These are phyloP conservation scores for Sterrhoptilus dennistouni DNA, from an alignment of 2,113 vertebrate species.

Conservation along the genomic window DNA sequence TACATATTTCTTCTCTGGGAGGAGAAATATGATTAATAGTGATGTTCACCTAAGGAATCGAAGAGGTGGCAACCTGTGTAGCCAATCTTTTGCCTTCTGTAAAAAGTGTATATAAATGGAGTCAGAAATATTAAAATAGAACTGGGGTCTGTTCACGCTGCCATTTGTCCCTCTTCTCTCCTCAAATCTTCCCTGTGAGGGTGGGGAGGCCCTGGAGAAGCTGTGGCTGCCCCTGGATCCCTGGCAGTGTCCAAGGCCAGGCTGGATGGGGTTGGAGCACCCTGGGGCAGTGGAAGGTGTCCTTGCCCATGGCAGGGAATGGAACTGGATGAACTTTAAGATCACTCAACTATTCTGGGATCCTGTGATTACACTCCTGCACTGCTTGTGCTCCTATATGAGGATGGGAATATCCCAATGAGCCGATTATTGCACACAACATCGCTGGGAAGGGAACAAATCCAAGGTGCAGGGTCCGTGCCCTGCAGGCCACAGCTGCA, in stretches of 20 bases:
- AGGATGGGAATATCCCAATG: not conserved
- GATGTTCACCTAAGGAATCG: too few species aligned
- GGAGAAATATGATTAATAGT: too few species aligned
- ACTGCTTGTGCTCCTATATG: not conserved
- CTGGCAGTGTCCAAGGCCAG: not conserved
- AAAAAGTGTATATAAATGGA: too few species aligned
- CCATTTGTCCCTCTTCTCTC: too few species aligned
- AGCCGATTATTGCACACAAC: rapidly evolving
- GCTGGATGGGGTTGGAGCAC: rapidly evolving
- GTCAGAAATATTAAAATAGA: too few species aligned
- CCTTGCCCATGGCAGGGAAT: not conserved
- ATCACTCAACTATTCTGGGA: rapidly evolving
- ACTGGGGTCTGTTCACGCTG: too few species aligned
- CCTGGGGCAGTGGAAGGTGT: not conserved
- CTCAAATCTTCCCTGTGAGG: too few species aligned
- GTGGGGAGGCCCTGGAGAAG: too few species aligned
- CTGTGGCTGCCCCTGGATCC: too few species aligned
- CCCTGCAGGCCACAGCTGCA: not conserved
- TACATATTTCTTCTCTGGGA: too few species aligned
- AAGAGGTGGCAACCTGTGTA: too few species aligned
- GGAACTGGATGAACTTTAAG: not conserved
- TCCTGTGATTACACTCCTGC: not conserved
- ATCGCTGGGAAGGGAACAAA: not conserved
- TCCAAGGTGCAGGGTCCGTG: rapidly evolving
- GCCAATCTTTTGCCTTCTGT: too few species aligned